phyloP scores from a whole-genome alignment of 2,888 invertebrate genomes.

The Heliconius erato region DNA sequence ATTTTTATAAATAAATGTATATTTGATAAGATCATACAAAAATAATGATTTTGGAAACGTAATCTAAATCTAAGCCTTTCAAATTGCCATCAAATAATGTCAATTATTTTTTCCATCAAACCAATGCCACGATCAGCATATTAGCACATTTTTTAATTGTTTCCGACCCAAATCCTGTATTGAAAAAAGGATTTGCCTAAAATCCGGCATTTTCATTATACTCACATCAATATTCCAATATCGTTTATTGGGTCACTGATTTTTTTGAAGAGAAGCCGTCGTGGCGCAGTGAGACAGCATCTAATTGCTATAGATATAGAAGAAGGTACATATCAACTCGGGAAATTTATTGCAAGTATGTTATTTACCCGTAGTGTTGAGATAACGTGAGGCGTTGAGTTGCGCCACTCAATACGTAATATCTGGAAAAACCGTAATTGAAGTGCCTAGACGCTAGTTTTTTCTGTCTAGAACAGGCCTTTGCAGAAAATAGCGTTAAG shows the following conservation, averaged over 20 bases:
- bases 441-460: too few relatives aligned
- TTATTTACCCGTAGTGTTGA: not conserved
- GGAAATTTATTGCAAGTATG: too few relatives aligned
- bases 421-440: too few relatives aligned
- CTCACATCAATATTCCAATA: conserved; percentile 23
- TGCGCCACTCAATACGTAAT: not conserved
- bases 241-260: conserved; percentile 51
- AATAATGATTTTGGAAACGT: not conserved
- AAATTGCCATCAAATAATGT: conserved; percentile 1
- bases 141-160: conserved; percentile 26
- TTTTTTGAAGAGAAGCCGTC: conserved; percentile 50
- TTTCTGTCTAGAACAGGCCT: too few relatives aligned
- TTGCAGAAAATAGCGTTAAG: too few relatives aligned
- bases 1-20: not conserved
- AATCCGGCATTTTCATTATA: conserved; percentile 12
- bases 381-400: not conserved
- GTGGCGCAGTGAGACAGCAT: conserved; percentile 28
- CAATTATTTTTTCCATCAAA: not conserved
- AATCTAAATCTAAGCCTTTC: conserved; percentile 3
- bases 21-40: not conserved
- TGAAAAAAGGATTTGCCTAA: conserved; percentile 31
- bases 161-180: conserved; percentile 18
- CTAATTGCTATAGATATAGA: not conserved
- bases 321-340: too few relatives aligned
- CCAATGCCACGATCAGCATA: conserved; percentile 10